Evolutionary conservation across 2,888 invertebrate species (phyloP), one percentile per base, ranked within the genome.

Genomic region (Pasiphila rectangulata): DNA sequence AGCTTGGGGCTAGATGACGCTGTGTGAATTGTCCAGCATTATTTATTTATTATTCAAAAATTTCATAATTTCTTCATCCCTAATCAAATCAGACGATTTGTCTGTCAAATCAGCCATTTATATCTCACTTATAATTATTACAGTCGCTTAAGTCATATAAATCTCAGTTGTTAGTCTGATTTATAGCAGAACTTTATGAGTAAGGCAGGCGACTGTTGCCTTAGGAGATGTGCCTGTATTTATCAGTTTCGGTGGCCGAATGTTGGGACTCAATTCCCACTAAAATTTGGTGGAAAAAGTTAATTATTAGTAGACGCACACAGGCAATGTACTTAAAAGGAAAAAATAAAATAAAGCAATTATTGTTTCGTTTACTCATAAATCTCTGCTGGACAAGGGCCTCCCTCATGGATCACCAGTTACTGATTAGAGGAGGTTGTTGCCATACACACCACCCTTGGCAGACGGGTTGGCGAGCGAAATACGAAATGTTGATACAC

Each of bases 151-250:
- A 61, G 67, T 64, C 63, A 61, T 63, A 77, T 80, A 79, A 79
- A 81, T 81, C 77, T 72, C 61, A 44, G 65, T 67, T 71, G 69
- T 69, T 64, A 58, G 57, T 56, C 66, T 80, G 81, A 83, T 83
- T 83, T 83, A 83, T 79, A 59, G 50, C 40, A 49, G 64, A 59
- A 54, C 67, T 68, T 70, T 72, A 72, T 71, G 70, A 71, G 73
- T 67, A 32, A 16, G 17, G 32, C 17, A 6, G 17, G n/a, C n/a
- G n/a, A 19, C 9, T 17, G 25, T 25, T 25, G 32, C 32, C 32
- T 15, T 9, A 32, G 32, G 32, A 17, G 17, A 19, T 19, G 17
- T 32, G 16, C 32, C n/a, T 32, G 32, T 32, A 32, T 27, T 13
- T 27, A 32, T 32, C 32, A 16, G 6, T 32, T n/a, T n/a, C 19